A percentile compares a stretch with the other conserved stretches of the same genome.
Evolutionary conservation across 2,113 vertebrate genomes (phyloP).

Genomic region (Lasiurus cinereus): DNA sequence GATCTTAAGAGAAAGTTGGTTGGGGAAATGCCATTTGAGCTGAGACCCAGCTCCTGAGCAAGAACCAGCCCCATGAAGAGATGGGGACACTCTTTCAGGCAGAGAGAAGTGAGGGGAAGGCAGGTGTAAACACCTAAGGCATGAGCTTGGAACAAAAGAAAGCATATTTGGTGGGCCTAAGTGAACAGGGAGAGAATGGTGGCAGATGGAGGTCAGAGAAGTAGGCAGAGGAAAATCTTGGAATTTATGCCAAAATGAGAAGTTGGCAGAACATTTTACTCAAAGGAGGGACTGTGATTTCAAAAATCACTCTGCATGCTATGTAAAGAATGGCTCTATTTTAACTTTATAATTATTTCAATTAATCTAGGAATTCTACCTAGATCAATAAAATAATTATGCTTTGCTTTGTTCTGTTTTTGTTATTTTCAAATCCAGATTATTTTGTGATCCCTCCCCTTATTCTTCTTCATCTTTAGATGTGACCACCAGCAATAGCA

Average conservation of each 20-base stretch:
- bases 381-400: not conserved
- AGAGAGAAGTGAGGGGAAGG: not conserved
- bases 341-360: not conserved
- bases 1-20: not conserved
- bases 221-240: not conserved
- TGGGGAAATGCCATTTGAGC: not conserved
- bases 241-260: not conserved
- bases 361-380: not conserved
- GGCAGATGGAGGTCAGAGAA: not conserved
- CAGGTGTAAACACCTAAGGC: not conserved
- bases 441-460: not conserved
- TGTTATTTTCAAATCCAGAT: not conserved
- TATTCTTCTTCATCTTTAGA: not conserved
- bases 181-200: not conserved
- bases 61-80: not conserved
- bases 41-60: not conserved
- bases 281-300: not conserved
- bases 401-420: not conserved
- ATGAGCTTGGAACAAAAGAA: not conserved
- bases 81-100: not conserved
- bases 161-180: not conserved
- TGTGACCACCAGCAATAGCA: slow-evolving; percentile 13
- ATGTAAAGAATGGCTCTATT: not conserved
- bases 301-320: not conserved
- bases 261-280: not conserved